Conservation (phyloP, 2,797 vertebrate genomes). For the Chrysocyon brachyurus region DNA sequence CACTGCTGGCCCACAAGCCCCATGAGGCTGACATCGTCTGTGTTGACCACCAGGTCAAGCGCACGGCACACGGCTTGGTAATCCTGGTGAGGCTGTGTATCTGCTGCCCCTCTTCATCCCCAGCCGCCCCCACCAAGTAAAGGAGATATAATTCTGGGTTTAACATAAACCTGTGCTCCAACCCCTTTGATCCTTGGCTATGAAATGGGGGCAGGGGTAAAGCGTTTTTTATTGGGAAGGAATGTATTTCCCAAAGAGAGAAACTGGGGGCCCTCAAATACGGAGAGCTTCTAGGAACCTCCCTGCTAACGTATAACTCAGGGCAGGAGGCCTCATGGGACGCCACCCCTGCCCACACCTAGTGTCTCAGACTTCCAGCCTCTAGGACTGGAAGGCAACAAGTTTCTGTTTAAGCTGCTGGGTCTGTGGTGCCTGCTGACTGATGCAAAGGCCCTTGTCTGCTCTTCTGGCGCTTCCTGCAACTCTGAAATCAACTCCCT, state of each 20-base stretch:
- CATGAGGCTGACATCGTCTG: neutral
- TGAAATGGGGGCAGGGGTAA: neutral
- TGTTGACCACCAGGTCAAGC: rapidly evolving
- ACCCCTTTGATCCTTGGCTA: neutral
- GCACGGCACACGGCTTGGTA: neutral
- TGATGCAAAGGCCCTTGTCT: neutral
- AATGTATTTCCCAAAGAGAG: neutral
- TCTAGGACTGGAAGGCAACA: neutral
- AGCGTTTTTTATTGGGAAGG: neutral
- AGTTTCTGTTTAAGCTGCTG: neutral
- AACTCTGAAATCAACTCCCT: neutral
- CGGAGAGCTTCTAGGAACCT: neutral
- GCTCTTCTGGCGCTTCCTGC: neutral
- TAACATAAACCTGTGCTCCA: neutral
- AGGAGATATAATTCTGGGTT: neutral
- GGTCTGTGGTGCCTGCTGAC: neutral
- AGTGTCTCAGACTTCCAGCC: neutral
- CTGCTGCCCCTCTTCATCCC: neutral
- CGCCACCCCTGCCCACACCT: neutral
- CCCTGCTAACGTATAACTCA: neutral
- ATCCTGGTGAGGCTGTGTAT: neutral
- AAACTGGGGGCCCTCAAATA: neutral
- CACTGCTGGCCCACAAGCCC: neutral
- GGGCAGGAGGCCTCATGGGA: neutral
- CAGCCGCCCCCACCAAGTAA: neutral